Base-by-base conservation (phyloP, 2,797 vertebrate genomes). In the Gambelia wislizenii region DNA sequence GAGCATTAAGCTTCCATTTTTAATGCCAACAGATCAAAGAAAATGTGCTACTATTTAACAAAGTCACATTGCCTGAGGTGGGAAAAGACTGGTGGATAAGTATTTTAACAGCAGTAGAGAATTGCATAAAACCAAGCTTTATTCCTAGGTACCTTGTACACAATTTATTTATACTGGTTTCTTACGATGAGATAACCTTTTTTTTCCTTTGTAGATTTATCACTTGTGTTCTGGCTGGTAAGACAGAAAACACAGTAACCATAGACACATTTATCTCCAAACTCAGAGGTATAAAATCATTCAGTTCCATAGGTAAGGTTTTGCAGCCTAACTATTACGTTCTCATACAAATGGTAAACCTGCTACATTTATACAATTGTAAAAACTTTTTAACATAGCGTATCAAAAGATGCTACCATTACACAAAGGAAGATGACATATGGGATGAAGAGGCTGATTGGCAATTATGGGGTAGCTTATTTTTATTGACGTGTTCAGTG, bases 361-460 rank as follows among this genome's bases (percentile, higher is more conserved):
- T 84, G 61, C 83, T 0, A 54, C 92, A 92, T 92, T 91, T 92
- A 76, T 88, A 59, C 92, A 94, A 92, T 92, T 91, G 49, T 86
- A 54, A 70, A 89, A 89, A 89, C 92, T 89, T 86, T 77, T 90
- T 75, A 64, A 94, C 87, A 85, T 89, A 84, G 90, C 9, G 85
- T 56, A 83, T n/a, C 20, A 87, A 92, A 93, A 95, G 77, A 88
- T 92, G 93, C 74, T 89, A 91, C 8, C 86, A 87, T 92, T 76
- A 91, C 93, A 92, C 16, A 85, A 91, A 93, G 83, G 33, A 49
- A 83, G 92, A 95, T 10, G 85, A 95, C 89, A 92, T 92, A 89
- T 87, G 69, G 93, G 81, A 72, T 61, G 81, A 93, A 91, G 92
- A 89, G 88, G 92, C 89, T 90, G 88, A 89, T 90, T 93, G 72